These are phyloP conservation scores for Cololabis saira DNA, from an alignment of 2,113 vertebrate genomes.

Conservation along the genomic window DNA sequence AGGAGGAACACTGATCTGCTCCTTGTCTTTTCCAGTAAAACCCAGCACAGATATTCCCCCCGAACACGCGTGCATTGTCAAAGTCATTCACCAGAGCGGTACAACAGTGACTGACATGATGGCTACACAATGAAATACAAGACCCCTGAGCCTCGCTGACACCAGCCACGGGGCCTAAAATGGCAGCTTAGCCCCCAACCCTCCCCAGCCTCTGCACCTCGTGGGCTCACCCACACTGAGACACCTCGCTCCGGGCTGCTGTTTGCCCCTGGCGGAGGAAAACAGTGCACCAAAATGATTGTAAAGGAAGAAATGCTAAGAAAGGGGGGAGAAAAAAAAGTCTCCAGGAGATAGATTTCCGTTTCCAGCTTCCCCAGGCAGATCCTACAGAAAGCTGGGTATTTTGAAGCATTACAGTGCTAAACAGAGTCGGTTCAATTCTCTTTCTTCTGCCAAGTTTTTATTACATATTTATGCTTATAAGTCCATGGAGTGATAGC, in stretches of 20 bases:
- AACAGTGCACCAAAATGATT: background rate
- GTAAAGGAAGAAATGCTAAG: background rate
- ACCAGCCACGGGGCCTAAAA: conserved; percentile 35
- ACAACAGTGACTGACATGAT: conserved; percentile 41
- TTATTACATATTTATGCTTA: conserved; percentile 76
- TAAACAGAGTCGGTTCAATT: conserved; percentile 38
- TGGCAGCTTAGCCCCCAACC: conserved; percentile 51
- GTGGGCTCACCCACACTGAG: conserved; percentile 41
- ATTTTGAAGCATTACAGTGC: conserved; percentile 28
- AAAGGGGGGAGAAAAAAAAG: background rate
- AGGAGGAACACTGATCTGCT: conserved; percentile 46
- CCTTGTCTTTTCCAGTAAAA: conserved; percentile 30
- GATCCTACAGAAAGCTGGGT: conserved; percentile 4
- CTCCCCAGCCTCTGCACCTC: conserved; percentile 10
- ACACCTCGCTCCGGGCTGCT: conserved; percentile 11
- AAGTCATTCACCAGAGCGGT: conserved; percentile 39
- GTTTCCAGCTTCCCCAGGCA: conserved; percentile 15
- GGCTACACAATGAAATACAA: conserved; percentile 51
- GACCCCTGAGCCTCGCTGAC: conserved; percentile 54
- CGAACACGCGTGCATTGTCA: conserved; percentile 30
- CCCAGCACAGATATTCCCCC: conserved; percentile 28
- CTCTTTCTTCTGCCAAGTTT: conserved; percentile 38
- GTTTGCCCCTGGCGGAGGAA: conserved; percentile 5
- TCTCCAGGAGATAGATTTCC: background rate
- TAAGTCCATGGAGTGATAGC: conserved; percentile 60